phyloP scores from a whole-genome alignment of 2,113 vertebrate species.

The Illadopsis cleaveri region DNA sequence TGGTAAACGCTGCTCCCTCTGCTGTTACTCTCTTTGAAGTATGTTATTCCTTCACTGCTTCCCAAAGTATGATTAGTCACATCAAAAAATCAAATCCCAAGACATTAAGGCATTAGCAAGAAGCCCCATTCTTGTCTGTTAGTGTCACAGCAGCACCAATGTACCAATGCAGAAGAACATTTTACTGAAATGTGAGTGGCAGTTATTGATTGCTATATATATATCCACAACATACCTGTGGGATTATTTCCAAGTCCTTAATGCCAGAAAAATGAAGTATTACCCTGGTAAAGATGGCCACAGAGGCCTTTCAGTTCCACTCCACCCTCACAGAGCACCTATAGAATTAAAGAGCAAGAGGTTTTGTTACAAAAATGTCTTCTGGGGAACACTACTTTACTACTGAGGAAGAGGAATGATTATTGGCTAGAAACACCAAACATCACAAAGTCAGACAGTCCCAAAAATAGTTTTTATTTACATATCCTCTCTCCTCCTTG shows the following conservation, averaged over 20 bases:
- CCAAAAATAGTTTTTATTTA: not conserved
- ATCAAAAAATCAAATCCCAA: not conserved
- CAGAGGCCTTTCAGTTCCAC: not conserved
- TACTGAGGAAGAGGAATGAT: not conserved
- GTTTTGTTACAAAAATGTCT: not conserved
- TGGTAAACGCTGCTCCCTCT: constrained; percentile 15
- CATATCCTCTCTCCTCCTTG: not conserved
- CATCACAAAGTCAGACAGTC: not conserved
- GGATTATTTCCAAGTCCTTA: not conserved
- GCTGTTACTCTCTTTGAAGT: not conserved
- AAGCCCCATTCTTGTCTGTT: not conserved
- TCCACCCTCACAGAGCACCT: not conserved
- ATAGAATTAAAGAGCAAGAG: not conserved
- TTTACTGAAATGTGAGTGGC: not conserved
- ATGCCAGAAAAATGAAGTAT: not conserved
- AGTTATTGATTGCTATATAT: not conserved
- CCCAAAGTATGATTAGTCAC: not conserved
- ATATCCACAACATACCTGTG: not conserved
- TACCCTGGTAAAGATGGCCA: not conserved
- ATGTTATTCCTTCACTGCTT: not conserved
- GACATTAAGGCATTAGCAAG: not conserved
- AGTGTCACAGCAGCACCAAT: not conserved
- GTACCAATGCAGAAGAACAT: fast-evolving
- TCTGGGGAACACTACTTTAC: not conserved
- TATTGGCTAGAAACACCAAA: not conserved